Percentiles rank a stretch among this genome's conserved stretches.
Evolutionary conservation across 64 coral and sea anemone species (phyloP).

Genomic region (Pachyseris speciosa): DNA sequence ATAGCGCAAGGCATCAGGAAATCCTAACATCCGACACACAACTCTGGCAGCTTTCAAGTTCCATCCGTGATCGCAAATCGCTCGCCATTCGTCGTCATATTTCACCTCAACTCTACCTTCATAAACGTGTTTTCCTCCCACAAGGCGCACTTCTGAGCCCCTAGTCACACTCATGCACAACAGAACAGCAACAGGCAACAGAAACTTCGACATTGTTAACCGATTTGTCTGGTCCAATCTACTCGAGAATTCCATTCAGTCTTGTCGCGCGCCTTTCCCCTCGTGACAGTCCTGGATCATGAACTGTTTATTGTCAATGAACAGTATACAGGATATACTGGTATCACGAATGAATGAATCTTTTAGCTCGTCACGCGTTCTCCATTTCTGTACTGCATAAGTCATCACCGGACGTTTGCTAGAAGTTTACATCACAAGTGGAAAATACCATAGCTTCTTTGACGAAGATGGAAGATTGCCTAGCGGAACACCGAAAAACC

Average conservation of each 20-base stretch:
- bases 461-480: too few relatives aligned
- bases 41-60: slow-evolving; percentile 57
- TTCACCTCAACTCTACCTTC: slow-evolving; percentile 69
- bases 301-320: too few relatives aligned
- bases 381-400: not conserved
- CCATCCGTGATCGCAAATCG: slow-evolving; percentile 80
- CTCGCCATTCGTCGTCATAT: slow-evolving; percentile 55
- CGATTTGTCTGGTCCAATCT: not conserved
- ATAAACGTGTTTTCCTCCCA: slow-evolving; percentile 58
- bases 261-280: not conserved
- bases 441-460: too few relatives aligned
- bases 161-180: not conserved
- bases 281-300: not conserved
- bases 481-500: too few relatives aligned
- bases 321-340: not conserved
- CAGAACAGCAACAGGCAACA: not conserved
- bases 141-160: slow-evolving; percentile 36
- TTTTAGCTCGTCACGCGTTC: not conserved
- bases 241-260: not conserved
- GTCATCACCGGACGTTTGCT: too few relatives aligned
- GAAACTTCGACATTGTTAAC: not conserved
- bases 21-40: slow-evolving; percentile 74
- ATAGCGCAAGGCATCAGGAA: slow-evolving; percentile 49
- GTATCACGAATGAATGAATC: too few relatives aligned
- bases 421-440: too few relatives aligned